A percentile compares a stretch with the other conserved stretches of the same genome.
Evolutionary conservation across 2,888 invertebrate genomes (phyloP).

Genomic region (Stenolophus ochropezus): DNA sequence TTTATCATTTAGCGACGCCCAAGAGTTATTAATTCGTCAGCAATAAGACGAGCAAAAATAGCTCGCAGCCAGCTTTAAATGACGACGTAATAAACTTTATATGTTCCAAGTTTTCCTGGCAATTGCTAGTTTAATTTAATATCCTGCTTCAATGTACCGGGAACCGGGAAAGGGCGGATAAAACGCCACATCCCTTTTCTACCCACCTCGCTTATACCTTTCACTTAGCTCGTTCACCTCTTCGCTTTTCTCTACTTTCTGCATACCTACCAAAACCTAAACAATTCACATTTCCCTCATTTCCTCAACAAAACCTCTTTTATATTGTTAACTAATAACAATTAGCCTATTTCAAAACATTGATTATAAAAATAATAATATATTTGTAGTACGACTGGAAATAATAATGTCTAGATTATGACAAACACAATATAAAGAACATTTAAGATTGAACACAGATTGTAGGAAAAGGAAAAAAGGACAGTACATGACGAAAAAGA

Average conservation of each 20-base stretch:
- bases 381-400: too few relatives aligned
- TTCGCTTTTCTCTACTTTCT: too few relatives aligned
- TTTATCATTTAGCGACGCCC: slow-evolving; percentile 68
- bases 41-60: slow-evolving; percentile 63
- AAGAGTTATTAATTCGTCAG: slow-evolving; percentile 70
- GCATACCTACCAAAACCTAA: neutral
- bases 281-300: neutral
- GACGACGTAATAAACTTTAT: slow-evolving; percentile 64
- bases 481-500: too few relatives aligned
- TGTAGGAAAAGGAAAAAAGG: too few relatives aligned
- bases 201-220: neutral
- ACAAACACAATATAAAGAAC: too few relatives aligned
- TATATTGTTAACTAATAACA: too few relatives aligned
- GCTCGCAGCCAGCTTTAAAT: slow-evolving; percentile 62
- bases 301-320: too few relatives aligned
- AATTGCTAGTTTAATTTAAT: slow-evolving; percentile 69
- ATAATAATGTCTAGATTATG: too few relatives aligned
- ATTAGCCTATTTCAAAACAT: too few relatives aligned
- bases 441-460: too few relatives aligned
- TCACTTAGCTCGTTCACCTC: neutral
- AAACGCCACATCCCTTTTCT: slow-evolving; percentile 25
- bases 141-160: slow-evolving; percentile 65
- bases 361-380: too few relatives aligned
- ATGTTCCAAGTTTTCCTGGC: slow-evolving; percentile 66
- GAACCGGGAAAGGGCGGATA: slow-evolving; percentile 2